Evolutionary conservation across 2,113 vertebrate species (phyloP).

Genomic region (Azemiops feae): DNA sequence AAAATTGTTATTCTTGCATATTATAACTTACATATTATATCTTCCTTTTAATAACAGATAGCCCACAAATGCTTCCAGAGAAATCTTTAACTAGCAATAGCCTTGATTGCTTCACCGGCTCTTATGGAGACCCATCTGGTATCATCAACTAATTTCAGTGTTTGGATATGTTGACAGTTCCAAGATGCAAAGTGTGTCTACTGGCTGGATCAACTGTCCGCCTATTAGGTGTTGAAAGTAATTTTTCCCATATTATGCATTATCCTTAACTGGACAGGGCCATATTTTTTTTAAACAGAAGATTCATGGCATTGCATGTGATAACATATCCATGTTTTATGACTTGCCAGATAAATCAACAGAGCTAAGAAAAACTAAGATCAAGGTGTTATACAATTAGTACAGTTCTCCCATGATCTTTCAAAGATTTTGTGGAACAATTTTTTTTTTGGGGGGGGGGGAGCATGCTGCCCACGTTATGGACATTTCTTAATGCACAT

Average conservation of each 20-base stretch:
- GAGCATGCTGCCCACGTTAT: not conserved
- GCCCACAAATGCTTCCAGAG: not conserved
- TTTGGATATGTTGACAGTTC: not conserved
- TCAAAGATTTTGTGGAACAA: not conserved
- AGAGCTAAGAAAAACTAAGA: not conserved
- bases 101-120: not conserved
- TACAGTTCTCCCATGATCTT: not conserved
- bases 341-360: not conserved
- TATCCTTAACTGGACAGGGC: not conserved
- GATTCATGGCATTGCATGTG: not conserved
- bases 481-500: not conserved
- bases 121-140: not conserved
- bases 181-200: not conserved
- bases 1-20: not conserved
- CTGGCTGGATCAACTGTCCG: not conserved
- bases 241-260: not conserved
- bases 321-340: not conserved
- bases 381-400: not conserved
- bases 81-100: not conserved
- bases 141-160: not conserved
- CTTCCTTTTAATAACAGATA: not conserved
- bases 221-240: not conserved
- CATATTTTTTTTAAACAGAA: not conserved
- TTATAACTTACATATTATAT: not conserved
- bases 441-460: fast-evolving